Evolutionary conservation across 2,797 vertebrate species (phyloP), one percentile per base, ranked within the genome.

Genomic region (Dendrocincla tyrannina): DNA sequence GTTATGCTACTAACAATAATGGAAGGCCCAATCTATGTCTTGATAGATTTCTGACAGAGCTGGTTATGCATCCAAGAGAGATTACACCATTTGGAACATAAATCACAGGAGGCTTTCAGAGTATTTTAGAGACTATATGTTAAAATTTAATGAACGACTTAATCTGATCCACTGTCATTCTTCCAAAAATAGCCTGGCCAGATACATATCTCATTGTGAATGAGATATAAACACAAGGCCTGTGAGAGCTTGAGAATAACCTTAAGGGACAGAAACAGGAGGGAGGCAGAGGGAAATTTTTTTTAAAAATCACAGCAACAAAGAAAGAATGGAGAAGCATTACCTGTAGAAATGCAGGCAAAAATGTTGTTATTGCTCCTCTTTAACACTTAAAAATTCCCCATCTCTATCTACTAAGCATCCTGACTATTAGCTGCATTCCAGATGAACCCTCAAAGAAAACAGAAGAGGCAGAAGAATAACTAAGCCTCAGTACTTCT

Each of bases 71-170:
- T 89, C 32, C 33, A 58, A 79, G 77, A 93, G 56, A 89, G 58
- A 96, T 88, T 85, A 91, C 72, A 92, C 63, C 88, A 96, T 72
- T 93, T 70, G 64, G 37, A 76, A 95, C 70, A 94, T 73, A 97
- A 91, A 80, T 70, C 84, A 92, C 66, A 96, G 91, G 92, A 98
- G 97, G 86, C 74, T 96, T 92, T 94, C 88, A 25, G 64, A 93
- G 91, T 93, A 95, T 94, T 97, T 97, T 84, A 86, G 56, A 94
- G 86, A 93, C 82, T 94, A 83, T 10, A 17, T 58, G 56, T 95
- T 96, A 90, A 95, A 88, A 88, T 93, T 96, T 97, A 94, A 95
- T 88, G 69, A 97, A 97, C 85, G 90, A 89, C 64, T 93, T 89
- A 66, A 73, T 95, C 81, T 72, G 76, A 92, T 89, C 82, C 66